These are phyloP conservation scores for Clistopyga incitator DNA, from an alignment of 2,888 invertebrate genomes.

Conservation along the genomic window DNA sequence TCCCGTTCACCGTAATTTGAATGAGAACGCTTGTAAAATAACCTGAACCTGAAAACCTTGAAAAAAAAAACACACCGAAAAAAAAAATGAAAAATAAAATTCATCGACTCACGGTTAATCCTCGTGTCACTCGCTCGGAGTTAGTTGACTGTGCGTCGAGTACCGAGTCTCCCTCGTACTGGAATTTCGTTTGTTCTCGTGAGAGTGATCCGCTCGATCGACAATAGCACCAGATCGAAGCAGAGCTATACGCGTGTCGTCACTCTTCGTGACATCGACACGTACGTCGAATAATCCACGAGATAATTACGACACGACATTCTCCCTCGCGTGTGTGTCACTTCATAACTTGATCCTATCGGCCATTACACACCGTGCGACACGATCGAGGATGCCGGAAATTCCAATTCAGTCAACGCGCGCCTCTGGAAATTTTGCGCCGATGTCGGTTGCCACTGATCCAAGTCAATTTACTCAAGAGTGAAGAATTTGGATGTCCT, in stretches of 20 bases:
- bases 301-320: conserved; percentile 27
- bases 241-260: conserved; percentile 13
- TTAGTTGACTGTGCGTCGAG: conserved; percentile 5
- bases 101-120: conserved; percentile 2
- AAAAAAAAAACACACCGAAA: conserved; percentile 10
- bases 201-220: conserved; percentile 13
- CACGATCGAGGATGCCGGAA: background rate
- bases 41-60: background rate
- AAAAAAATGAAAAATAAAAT: too few species aligned
- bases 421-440: background rate
- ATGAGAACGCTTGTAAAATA: background rate
- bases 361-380: background rate
- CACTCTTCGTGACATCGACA: conserved; percentile 23
- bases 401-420: background rate
- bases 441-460: background rate
- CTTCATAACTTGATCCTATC: conserved; percentile 21
- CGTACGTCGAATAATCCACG: conserved; percentile 16
- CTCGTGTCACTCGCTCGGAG: background rate
- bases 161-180: background rate
- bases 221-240: background rate
- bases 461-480: background rate
- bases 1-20: background rate
- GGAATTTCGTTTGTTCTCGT: conserved; percentile 11
- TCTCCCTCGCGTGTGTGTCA: background rate
- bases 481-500: background rate